These are phyloP conservation scores for Parus major DNA, from an alignment of 2,113 vertebrate species.

Conservation along the genomic window DNA sequence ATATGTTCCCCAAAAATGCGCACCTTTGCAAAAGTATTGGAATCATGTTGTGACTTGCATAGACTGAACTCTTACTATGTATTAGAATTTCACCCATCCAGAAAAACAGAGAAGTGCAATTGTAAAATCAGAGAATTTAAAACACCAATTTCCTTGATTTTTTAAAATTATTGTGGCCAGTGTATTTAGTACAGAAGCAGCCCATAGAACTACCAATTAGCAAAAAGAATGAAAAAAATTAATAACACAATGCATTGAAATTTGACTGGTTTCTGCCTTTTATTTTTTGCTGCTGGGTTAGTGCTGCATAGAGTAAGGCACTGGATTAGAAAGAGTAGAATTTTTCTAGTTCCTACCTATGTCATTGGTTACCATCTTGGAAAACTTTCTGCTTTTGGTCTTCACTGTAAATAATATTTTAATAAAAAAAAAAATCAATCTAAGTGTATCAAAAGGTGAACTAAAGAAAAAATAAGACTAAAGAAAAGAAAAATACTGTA, in stretches of 20 bases:
- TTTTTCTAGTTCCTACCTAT: slow-evolving; percentile 84
- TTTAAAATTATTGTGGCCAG: slow-evolving; percentile 34
- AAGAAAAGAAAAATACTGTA: slow-evolving; percentile 84
- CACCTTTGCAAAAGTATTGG: not conserved
- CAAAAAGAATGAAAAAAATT: slow-evolving; percentile 64
- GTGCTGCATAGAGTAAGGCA: slow-evolving; percentile 70
- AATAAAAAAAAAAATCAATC: slow-evolving; percentile 76
- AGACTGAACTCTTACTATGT: slow-evolving; percentile 76
- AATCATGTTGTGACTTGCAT: slow-evolving; percentile 26
- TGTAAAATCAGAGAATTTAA: slow-evolving; percentile 61
- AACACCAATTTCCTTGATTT: slow-evolving; percentile 62
- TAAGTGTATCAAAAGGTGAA: slow-evolving; percentile 68
- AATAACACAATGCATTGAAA: slow-evolving; percentile 50
- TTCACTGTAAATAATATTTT: slow-evolving; percentile 93
- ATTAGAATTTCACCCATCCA: slow-evolving; percentile 45
- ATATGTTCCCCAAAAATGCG: not conserved
- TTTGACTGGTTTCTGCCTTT: not conserved
- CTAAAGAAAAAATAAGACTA: slow-evolving; percentile 65
- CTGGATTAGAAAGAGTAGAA: slow-evolving; percentile 74
- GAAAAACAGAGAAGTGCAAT: slow-evolving; percentile 36
- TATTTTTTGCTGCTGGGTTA: slow-evolving; percentile 65
- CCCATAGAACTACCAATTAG: slow-evolving; percentile 66
- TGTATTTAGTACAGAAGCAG: slow-evolving; percentile 69
- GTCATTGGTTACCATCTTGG: slow-evolving; percentile 91
- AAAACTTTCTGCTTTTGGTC: slow-evolving; percentile 95